Conservation (phyloP, 1,140 invertebrate genomes). For the Amphibalanus amphitrite region DNA sequence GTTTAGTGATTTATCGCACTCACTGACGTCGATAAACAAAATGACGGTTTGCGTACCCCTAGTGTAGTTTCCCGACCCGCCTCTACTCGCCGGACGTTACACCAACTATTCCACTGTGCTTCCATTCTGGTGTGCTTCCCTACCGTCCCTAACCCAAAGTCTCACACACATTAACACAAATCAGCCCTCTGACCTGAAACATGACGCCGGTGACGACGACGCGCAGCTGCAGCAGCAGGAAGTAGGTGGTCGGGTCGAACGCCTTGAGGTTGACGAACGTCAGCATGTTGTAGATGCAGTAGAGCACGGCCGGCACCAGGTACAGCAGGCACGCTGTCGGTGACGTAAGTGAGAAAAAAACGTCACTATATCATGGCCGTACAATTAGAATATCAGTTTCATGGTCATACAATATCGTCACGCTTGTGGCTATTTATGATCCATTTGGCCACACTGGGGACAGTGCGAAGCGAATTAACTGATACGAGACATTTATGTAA, state of each 20-base stretch:
- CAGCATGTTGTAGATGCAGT: constrained; percentile 90
- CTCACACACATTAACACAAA: too few relatives aligned
- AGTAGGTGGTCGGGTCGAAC: constrained; percentile 91
- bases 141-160: too few relatives aligned
- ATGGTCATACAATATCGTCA: background rate
- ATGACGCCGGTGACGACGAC: constrained; percentile 81
- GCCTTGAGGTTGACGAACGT: constrained; percentile 73
- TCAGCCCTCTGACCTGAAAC: constrained; percentile 75
- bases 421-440: background rate
- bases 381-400: too few relatives aligned
- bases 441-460: background rate
- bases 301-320: constrained; percentile 73
- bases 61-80: too few relatives aligned
- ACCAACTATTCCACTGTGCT: too few relatives aligned
- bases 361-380: background rate
- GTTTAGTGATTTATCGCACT: too few relatives aligned
- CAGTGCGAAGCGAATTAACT: background rate
- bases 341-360: background rate
- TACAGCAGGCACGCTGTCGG: constrained; percentile 57
- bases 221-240: constrained; percentile 74
- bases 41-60: too few relatives aligned
- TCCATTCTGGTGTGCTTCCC: too few relatives aligned
- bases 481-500: background rate
- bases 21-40: too few relatives aligned
- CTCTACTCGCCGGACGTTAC: too few relatives aligned